Evolutionary conservation across 2,113 vertebrate genomes (phyloP).

Genomic region (Atherinomorus stipes): DNA sequence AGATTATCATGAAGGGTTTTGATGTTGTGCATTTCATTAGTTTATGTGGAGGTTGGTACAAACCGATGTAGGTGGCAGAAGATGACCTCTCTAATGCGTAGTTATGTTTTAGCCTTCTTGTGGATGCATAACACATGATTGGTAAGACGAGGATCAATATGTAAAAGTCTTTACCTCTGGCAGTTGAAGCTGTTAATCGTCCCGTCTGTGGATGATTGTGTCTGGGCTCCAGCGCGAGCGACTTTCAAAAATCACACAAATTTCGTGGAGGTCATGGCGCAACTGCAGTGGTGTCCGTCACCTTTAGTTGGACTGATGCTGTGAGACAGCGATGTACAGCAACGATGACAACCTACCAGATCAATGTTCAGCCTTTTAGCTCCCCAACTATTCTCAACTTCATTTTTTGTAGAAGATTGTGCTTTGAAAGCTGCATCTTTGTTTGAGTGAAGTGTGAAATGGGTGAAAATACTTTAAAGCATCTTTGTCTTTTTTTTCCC

Average conservation of each 20-base stretch:
- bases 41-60: slow-evolving; percentile 39
- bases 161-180: slow-evolving; percentile 41
- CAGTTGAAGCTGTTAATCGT: slow-evolving; percentile 7
- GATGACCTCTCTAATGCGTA: slow-evolving; percentile 31
- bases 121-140: slow-evolving; percentile 46
- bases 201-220: slow-evolving; percentile 6
- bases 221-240: slow-evolving; percentile 6
- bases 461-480: slow-evolving; percentile 37
- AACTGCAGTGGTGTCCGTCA: slow-evolving; percentile 31
- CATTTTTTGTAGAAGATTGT: slow-evolving; percentile 37
- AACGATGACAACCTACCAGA: slow-evolving; percentile 47
- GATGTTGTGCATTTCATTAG: slow-evolving; percentile 48
- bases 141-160: slow-evolving; percentile 29
- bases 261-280: slow-evolving; percentile 34
- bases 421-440: slow-evolving; percentile 47
- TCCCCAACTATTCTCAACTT: slow-evolving; percentile 18
- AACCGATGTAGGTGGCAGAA: slow-evolving; percentile 37
- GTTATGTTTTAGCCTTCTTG: slow-evolving; percentile 44
- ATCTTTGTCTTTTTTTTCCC: slow-evolving; percentile 18
- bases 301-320: slow-evolving; percentile 31
- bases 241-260: slow-evolving; percentile 15
- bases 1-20: slow-evolving; percentile 58
- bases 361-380: slow-evolving; percentile 36
- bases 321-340: slow-evolving; percentile 19
- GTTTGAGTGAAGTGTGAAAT: slow-evolving; percentile 38